A percentile compares a stretch with the other conserved stretches of the same genome.
Evolutionary conservation across 2,113 vertebrate species (phyloP).

Genomic region (Hypomesus transpacificus): DNA sequence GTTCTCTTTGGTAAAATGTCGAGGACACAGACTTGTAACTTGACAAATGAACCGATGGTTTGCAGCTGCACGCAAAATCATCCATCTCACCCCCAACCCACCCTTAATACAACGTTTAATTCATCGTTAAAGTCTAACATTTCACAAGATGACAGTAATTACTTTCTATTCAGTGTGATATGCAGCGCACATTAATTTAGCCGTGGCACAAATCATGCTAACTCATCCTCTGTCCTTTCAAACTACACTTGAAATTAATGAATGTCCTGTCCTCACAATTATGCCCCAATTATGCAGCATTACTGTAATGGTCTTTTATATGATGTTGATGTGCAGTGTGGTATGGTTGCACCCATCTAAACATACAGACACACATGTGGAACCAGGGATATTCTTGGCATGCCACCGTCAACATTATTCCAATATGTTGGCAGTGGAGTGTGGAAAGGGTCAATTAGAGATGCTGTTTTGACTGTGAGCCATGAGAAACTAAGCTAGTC

Average conservation of each 20-base stretch:
- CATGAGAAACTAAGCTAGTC: not conserved
- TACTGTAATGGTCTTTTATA: conserved; percentile 22
- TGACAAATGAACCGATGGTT: conserved; percentile 30
- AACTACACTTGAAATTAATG: conserved; percentile 52
- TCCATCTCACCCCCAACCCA: conserved; percentile 11
- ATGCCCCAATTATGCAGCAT: conserved; percentile 13
- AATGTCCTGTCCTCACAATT: conserved; percentile 43
- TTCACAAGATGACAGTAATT: conserved; percentile 61
- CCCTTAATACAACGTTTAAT: conserved; percentile 31
- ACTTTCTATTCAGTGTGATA: conserved; percentile 47
- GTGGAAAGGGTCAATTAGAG: not conserved
- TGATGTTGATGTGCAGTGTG: not conserved
- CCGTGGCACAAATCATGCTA: conserved; percentile 41
- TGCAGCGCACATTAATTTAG: conserved; percentile 48
- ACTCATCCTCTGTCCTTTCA: conserved; percentile 29
- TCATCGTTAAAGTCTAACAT: conserved; percentile 44
- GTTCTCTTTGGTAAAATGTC: conserved; percentile 14
- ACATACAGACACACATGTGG: conserved; percentile 30
- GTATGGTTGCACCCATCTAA: conserved; percentile 7
- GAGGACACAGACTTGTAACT: conserved; percentile 23
- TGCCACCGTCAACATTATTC: not conserved
- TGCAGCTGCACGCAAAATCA: conserved; percentile 55
- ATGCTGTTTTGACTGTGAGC: conserved; percentile 25
- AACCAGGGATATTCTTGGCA: conserved; percentile 17
- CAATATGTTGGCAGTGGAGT: not conserved